These are phyloP conservation scores for Piprites chloris DNA, from an alignment of 2,113 vertebrate genomes.

Conservation along the genomic window DNA sequence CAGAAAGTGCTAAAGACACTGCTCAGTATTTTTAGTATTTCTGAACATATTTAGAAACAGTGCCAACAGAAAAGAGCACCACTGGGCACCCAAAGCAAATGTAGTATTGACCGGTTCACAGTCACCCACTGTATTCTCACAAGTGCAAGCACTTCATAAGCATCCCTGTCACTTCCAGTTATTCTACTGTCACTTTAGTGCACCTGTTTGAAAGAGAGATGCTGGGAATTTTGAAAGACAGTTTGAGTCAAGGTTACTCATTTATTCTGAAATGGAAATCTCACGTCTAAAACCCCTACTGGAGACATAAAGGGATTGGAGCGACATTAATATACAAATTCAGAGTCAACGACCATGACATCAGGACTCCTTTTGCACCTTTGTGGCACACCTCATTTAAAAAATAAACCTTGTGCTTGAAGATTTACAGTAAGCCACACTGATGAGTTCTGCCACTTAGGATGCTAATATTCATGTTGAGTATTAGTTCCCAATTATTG, in stretches of 20 bases:
- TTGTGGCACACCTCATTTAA: neutral
- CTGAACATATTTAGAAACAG: neutral
- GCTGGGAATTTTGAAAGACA: neutral
- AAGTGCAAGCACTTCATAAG: neutral
- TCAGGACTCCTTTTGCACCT: neutral
- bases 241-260: neutral
- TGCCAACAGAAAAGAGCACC: neutral
- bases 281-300: neutral
- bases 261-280: slow-evolving; percentile 17
- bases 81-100: neutral
- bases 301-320: neutral
- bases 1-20: neutral
- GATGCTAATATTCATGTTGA: neutral
- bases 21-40: neutral
- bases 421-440: neutral
- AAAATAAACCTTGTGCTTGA: neutral
- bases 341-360: neutral
- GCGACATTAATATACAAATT: neutral
- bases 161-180: neutral
- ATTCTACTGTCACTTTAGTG: neutral
- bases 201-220: neutral
- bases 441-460: neutral
- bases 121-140: neutral
- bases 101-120: neutral
- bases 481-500: neutral